Percentiles rank a stretch among this genome's conserved stretches.
phyloP scores from a whole-genome alignment of 2,888 invertebrate species.

The Drosophila limbata region DNA sequence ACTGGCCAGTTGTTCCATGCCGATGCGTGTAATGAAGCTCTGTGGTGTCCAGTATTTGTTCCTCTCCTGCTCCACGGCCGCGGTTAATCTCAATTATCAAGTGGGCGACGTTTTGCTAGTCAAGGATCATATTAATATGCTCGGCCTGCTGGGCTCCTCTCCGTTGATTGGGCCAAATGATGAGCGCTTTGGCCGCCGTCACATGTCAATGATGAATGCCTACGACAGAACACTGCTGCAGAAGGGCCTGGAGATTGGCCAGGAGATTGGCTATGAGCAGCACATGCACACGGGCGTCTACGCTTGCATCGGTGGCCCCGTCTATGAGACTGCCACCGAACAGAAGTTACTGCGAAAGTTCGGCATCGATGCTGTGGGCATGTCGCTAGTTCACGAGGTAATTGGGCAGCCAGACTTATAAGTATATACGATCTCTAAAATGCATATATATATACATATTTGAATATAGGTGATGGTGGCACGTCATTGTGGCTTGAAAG shows the following conservation, averaged over 20 bases:
- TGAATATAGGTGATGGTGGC: slow-evolving; percentile 89
- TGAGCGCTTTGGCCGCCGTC: slow-evolving; percentile 95
- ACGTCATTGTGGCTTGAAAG: slow-evolving; percentile 94
- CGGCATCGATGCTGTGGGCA: slow-evolving; percentile 94
- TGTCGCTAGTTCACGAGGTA: slow-evolving; percentile 92
- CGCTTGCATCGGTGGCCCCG: slow-evolving; percentile 96
- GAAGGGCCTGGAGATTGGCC: slow-evolving; percentile 89
- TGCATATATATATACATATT: not conserved
- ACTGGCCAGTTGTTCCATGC: slow-evolving; percentile 95
- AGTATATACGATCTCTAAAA: not conserved
- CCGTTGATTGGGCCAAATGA: slow-evolving; percentile 98
- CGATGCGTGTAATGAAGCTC: slow-evolving; percentile 97
- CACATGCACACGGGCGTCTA: slow-evolving; percentile 95
- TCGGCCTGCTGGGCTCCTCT: slow-evolving; percentile 95
- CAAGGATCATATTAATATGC: slow-evolving; percentile 98
- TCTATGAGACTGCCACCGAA: slow-evolving; percentile 97
- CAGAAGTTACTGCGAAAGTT: slow-evolving; percentile 91
- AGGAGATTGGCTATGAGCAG: slow-evolving; percentile 89
- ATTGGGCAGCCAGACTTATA: not conserved
- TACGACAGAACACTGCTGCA: slow-evolving; percentile 91
- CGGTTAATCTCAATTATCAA: slow-evolving; percentile 93
- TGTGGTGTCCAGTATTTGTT: slow-evolving; percentile 95
- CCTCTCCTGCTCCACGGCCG: slow-evolving; percentile 98
- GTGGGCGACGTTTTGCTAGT: slow-evolving; percentile 98
- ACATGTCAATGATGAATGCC: slow-evolving; percentile 95